Conservation (phyloP, 2,888 invertebrate species). For the Allophyes oxyacanthae region DNA sequence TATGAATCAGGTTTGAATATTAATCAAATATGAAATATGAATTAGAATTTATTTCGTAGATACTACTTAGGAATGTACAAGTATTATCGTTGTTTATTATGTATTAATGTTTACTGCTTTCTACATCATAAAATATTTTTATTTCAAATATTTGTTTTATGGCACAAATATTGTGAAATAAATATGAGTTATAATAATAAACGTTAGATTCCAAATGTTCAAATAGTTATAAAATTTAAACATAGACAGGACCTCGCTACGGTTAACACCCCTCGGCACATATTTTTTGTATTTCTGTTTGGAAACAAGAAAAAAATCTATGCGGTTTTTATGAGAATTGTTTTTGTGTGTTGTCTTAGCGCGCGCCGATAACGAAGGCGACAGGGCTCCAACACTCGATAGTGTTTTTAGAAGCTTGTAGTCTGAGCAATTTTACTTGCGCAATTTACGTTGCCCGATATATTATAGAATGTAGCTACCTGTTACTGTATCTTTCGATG, state of each 20-base stretch:
- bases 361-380: constrained; percentile 74
- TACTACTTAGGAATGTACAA: no score
- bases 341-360: constrained; percentile 84
- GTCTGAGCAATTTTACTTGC: constrained; percentile 3
- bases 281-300: constrained; percentile 73
- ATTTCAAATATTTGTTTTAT: no score
- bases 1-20: constrained; percentile 19
- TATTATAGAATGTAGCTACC: background rate
- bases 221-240: constrained; percentile 46
- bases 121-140: background rate
- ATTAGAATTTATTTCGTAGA: constrained; percentile 1
- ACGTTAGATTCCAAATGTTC: constrained; percentile 28
- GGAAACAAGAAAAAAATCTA: constrained; percentile 72
- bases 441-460: constrained; percentile 10
- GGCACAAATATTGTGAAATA: no score
- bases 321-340: constrained; percentile 77
- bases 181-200: no score
- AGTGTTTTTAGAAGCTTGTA: constrained; percentile 23
- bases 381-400: constrained; percentile 42
- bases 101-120: constrained; percentile 13
- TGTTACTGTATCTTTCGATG: constrained; percentile 1
- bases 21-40: background rate
- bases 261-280: constrained; percentile 76
- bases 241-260: constrained; percentile 67
- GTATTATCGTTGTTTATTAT: no score